Evolutionary conservation across 30 jellyfish, hydroid and myxozoan genomes (phyloP), one percentile per base, ranked within the genome.

Genomic region (Euphysa ruthae): DNA sequence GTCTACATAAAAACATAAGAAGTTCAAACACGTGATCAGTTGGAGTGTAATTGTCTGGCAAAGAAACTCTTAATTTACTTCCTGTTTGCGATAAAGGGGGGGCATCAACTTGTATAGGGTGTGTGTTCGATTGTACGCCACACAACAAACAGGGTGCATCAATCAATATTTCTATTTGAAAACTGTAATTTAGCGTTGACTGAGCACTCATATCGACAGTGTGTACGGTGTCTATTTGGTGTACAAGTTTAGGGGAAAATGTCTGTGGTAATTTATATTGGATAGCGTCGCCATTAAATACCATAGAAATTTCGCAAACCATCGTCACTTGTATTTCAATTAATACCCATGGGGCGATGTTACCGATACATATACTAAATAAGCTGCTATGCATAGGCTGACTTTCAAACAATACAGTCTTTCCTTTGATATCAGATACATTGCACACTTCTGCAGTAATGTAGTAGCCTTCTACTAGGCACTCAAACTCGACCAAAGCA

Each of bases 71-170:
- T 1, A 90, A 26, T 43, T 66, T 78, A 28, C 93, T 71, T 22
- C 95, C 89, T 70, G 74, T 75, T 24, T 75, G 90, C 8, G 94
- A 81, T 31, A 74, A 70, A 46, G 95, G 92, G 13, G 93, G 64
- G 0, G 98, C 89, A 29, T 82, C 95, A 4, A 90, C 92, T 16
- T 38, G 83, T 7, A 90, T 65, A 4, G 93, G 94, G 56, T 78
- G 93, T 6, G 93, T 80, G 15, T 58, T 83, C 24, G 98, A 90
- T 19, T 84, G 70, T n/a, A 90, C 89, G 44, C 95, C 93, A 3
- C 94, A 73, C 1, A 90, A 61, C n/a, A 77, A 82, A 61, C 98
- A 90, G 4, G 98, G 98, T 10, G 98, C 98, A 28, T 90, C 98
- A 42, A 90, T 71, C 32, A 61, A 43, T 12, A 90, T 58, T 27